Percentiles rank a stretch among this genome's conserved stretches.
These are phyloP conservation scores for Panagrolaimus sp. DNA, from an alignment of 1,140 invertebrate species.

Conservation along the genomic window DNA sequence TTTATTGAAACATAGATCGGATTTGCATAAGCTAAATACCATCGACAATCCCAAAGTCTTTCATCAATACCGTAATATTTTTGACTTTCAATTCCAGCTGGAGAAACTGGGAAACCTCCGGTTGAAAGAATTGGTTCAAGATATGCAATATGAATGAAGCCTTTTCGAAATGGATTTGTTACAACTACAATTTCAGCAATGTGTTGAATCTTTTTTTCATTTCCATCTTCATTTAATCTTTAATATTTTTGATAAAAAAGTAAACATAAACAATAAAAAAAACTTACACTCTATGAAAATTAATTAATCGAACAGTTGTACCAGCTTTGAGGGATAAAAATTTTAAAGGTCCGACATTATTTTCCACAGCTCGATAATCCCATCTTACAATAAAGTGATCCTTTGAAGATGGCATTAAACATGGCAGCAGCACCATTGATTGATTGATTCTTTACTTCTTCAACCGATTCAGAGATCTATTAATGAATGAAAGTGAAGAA, in stretches of 20 bases:
- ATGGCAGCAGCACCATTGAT: too few relatives aligned
- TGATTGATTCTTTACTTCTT: too few relatives aligned
- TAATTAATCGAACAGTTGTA: not conserved
- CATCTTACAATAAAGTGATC: not conserved
- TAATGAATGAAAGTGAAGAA: too few relatives aligned
- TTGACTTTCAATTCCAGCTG: not conserved
- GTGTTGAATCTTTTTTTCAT: not conserved
- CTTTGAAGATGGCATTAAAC: too few relatives aligned
- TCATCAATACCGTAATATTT: conserved; percentile 1
- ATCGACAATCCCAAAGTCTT: conserved; percentile 12
- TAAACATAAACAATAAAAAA: not conserved
- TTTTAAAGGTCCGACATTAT: too few relatives aligned
- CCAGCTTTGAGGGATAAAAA: conserved; percentile 7
- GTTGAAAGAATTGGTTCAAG: not conserved
- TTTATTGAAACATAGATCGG: not conserved
- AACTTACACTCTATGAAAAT: not conserved
- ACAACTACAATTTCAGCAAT: not conserved
- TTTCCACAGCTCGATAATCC: not conserved
- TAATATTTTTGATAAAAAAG: not conserved
- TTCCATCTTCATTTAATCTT: not conserved
- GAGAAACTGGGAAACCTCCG: not conserved
- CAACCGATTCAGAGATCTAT: too few relatives aligned
- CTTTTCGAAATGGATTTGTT: not conserved
- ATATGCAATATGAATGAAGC: conserved; percentile 1
- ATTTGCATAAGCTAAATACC: conserved; percentile 2